A percentile compares a stretch with the other conserved stretches of the same genome.
Evolutionary conservation across 2,113 vertebrate genomes (phyloP).

Genomic region (Nymphicus hollandicus): DNA sequence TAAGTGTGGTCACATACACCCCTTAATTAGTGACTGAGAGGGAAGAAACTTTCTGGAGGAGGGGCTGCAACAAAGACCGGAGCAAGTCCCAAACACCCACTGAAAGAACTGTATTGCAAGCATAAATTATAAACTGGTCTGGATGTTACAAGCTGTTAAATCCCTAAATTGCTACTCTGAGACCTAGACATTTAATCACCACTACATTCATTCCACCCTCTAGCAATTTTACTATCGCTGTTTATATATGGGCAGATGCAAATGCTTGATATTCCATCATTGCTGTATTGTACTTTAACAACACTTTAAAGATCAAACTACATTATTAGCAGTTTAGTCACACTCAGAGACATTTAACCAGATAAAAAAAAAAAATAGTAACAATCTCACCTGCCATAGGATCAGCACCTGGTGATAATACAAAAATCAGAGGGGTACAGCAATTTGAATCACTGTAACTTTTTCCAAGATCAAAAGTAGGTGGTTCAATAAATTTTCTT

Average conservation of each 20-base stretch:
- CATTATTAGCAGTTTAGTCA: not conserved
- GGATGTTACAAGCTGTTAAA: not conserved
- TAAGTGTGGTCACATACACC: not conserved
- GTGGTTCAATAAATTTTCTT: conserved; percentile 81
- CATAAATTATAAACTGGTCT: not conserved
- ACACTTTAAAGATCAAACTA: not conserved
- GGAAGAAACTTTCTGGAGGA: not conserved
- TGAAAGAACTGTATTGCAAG: not conserved
- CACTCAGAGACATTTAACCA: not conserved
- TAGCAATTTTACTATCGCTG: not conserved
- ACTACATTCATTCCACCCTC: not conserved
- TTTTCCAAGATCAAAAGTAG: conserved; percentile 87
- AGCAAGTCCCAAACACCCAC: not conserved
- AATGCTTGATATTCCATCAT: not conserved
- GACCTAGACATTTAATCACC: not conserved
- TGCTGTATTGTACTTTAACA: not conserved
- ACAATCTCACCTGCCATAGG: conserved; percentile 87
- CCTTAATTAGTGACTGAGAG: conserved; percentile 1
- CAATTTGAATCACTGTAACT: conserved; percentile 89
- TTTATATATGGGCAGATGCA: not conserved
- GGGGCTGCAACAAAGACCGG: not conserved
- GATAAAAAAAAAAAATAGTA: not conserved
- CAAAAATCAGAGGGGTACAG: conserved; percentile 88
- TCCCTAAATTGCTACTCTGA: not conserved
- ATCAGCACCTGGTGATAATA: conserved; percentile 89